Percentiles rank a stretch among this genome's conserved stretches.
phyloP scores from a whole-genome alignment of 2,113 vertebrate species.

The Barnardius zonarius region DNA sequence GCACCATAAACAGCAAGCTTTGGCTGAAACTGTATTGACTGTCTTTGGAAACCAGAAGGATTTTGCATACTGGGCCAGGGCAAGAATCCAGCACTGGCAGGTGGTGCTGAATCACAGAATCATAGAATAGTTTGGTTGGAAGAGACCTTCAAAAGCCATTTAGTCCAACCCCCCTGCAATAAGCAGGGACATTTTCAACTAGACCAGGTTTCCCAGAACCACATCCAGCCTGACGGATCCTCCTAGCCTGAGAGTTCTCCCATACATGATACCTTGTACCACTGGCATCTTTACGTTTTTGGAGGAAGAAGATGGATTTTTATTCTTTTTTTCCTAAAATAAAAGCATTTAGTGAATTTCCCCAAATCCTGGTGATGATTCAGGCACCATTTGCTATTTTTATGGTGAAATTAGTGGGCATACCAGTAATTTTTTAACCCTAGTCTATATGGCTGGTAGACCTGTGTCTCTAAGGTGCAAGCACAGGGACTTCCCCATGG shows the following conservation, averaged over 20 bases:
- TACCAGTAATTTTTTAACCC: neutral
- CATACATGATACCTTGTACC: neutral
- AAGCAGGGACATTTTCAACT: neutral
- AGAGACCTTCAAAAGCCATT: neutral
- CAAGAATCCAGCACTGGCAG: neutral
- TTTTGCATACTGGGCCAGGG: neutral
- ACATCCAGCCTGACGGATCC: neutral
- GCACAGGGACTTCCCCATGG: neutral
- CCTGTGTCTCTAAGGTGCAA: fast-evolving
- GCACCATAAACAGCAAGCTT: fast-evolving
- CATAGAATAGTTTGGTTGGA: neutral
- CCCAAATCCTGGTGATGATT: neutral
- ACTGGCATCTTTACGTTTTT: neutral
- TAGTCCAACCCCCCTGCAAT: neutral
- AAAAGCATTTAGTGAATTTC: neutral
- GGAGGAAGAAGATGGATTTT: neutral
- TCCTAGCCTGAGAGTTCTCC: neutral
- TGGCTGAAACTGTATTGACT: neutral
- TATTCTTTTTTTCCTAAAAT: neutral
- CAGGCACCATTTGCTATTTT: neutral
- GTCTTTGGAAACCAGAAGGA: neutral
- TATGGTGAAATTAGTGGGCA: neutral
- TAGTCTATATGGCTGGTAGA: neutral
- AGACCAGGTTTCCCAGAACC: neutral
- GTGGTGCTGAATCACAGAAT: neutral